A percentile compares a stretch with the other conserved stretches of the same genome.
Conservation (phyloP, 2,797 vertebrate genomes). For the Eutrigla gurnardus region DNA sequence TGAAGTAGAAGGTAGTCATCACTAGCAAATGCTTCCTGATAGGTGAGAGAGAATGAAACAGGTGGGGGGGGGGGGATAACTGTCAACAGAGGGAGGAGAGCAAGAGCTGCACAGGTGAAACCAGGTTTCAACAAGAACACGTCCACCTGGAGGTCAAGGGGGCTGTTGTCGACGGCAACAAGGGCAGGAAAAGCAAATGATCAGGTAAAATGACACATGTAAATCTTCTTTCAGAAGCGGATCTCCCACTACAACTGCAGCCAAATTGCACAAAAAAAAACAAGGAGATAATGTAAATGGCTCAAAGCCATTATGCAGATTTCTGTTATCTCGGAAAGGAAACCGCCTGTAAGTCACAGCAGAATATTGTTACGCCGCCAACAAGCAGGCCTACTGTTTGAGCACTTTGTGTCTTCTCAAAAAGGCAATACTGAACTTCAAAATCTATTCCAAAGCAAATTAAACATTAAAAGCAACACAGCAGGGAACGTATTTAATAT, state of each 20-base stretch:
- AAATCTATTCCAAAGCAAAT: neutral
- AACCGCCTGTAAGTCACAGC: slow-evolving; percentile 22
- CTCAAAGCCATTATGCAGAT: slow-evolving; percentile 23
- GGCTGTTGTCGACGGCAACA: neutral
- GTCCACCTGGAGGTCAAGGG: slow-evolving; percentile 19
- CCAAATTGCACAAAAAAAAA: neutral
- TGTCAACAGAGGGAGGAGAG: slow-evolving; percentile 34
- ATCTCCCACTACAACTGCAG: no score
- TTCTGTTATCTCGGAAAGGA: slow-evolving; percentile 9
- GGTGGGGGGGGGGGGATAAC: neutral
- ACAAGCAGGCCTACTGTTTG: neutral
- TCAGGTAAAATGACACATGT: slow-evolving; percentile 28
- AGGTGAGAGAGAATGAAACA: no score
- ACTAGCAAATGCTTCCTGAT: slow-evolving; percentile 11
- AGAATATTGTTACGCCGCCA: neutral
- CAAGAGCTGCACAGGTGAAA: slow-evolving; percentile 16
- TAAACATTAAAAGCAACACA: neutral
- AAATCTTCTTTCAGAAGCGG: slow-evolving; percentile 20
- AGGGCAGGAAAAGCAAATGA: neutral
- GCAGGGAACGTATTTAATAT: neutral
- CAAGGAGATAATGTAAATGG: slow-evolving; percentile 14
- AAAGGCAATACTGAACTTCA: neutral
- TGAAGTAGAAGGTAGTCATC: neutral
- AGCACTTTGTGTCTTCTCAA: neutral
- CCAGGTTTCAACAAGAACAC: slow-evolving; percentile 24